Conservation (phyloP, 2,888 invertebrate genomes). For the Tromatobia lineatoria region DNA sequence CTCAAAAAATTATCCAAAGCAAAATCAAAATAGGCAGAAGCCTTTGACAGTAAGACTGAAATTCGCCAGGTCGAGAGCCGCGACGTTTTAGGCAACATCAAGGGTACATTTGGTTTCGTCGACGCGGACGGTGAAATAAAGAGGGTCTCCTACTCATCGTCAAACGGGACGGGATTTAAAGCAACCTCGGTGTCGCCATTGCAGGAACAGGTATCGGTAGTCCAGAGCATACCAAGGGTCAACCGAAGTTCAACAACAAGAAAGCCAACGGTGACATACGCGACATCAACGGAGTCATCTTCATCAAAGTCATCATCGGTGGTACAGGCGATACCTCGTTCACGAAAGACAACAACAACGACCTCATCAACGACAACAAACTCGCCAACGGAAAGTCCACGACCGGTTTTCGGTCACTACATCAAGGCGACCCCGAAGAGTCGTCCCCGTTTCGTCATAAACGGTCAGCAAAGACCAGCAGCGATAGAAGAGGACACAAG, state of each 20-base stretch:
- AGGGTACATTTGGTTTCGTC: slow-evolving; percentile 94
- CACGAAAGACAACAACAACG: slow-evolving; percentile 83
- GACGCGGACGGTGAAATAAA: slow-evolving; percentile 92
- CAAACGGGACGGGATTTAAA: slow-evolving; percentile 86
- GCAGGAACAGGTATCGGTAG: slow-evolving; percentile 84
- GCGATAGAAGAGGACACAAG: slow-evolving; percentile 71
- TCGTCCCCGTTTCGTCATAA: slow-evolving; percentile 80
- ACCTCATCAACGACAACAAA: slow-evolving; percentile 82
- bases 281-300: slow-evolving; percentile 87
- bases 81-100: slow-evolving; percentile 92
- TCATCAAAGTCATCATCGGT: slow-evolving; percentile 79
- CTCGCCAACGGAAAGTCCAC: slow-evolving; percentile 80
- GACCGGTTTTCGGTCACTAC: slow-evolving; percentile 79
- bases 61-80: slow-evolving; percentile 90
- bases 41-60: slow-evolving; percentile 64
- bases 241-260: slow-evolving; percentile 87
- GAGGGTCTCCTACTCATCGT: slow-evolving; percentile 91
- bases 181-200: slow-evolving; percentile 85
- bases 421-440: slow-evolving; percentile 77
- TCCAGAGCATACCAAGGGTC: slow-evolving; percentile 82
- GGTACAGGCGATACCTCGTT: slow-evolving; percentile 89
- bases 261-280: slow-evolving; percentile 77
- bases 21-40: slow-evolving; percentile 3
- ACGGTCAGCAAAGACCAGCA: slow-evolving; percentile 80
- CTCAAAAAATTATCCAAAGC: neutral